Evolutionary conservation across 2,113 vertebrate species (phyloP), one percentile per base, ranked within the genome.

Genomic region (Grus americana): DNA sequence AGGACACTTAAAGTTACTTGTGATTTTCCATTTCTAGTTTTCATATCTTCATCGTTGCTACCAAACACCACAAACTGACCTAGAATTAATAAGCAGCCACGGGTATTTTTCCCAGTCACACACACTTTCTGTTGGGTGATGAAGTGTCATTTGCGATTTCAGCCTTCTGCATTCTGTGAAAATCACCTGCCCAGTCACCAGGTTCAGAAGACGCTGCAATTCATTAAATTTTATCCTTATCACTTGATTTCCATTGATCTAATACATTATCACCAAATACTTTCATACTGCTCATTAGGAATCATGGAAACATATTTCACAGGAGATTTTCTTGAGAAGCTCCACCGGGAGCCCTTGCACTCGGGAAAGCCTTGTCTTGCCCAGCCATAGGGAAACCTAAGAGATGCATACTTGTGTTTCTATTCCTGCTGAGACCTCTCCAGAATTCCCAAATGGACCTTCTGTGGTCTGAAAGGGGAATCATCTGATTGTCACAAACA

Each of bases 401-500:
- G 12, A 52, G 49, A 44, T 57, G 17, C 23, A 40, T 72, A 49
- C 30, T 49, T 84, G 29, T 34, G 17, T 82, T 91, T 73, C 54
- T 15, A 75, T 47, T 76, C 19, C 75, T 75, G n/a, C 65, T 83
- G 72, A 66, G 42, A 68, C 18, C 46, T 62, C 26, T 84, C 71
- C 63, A 81, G 63, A 94, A 79, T 70, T 90, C 27, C 27, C 68
- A 84, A 49, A 65, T 86, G 40, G 76, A 79, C 58, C 5, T 93
- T 89, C 59, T 70, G 29, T 86, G 55, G 66, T 82, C 74, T 86
- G 73, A 90, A 91, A 79, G 13, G 17, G 29, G n/a, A 86, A 82
- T 59, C 71, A 86, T 86, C 86, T 90, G 68, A 94, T 81, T 96
- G 47, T 76, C 67, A 91, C 9, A 9, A 93, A 19, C 29, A 91